phyloP scores from a whole-genome alignment of 1,140 invertebrate species.

The Philaenus spumarius region DNA sequence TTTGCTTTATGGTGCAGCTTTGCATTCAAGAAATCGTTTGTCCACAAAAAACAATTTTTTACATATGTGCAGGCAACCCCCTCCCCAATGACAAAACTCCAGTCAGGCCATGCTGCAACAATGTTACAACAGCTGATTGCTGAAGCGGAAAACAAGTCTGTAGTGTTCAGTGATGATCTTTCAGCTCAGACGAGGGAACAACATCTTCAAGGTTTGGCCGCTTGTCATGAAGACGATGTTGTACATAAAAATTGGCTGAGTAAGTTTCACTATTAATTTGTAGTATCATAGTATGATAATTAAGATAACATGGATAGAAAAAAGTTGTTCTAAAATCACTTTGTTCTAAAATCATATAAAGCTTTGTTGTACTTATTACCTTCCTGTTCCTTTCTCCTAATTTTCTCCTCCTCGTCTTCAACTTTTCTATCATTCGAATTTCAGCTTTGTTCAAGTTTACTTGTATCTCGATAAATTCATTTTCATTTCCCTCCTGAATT shows the following conservation, averaged over 20 bases:
- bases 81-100: slow-evolving; percentile 49
- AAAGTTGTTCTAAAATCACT: too few relatives aligned
- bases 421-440: too few relatives aligned
- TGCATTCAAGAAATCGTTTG: neutral
- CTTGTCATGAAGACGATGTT: slow-evolving; percentile 83
- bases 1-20: too few relatives aligned
- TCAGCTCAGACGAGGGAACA: slow-evolving; percentile 64
- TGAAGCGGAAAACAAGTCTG: slow-evolving; percentile 89
- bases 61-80: slow-evolving; percentile 43
- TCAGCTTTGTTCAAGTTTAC: too few relatives aligned
- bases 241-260: slow-evolving; percentile 90
- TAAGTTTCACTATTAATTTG: slow-evolving; percentile 41
- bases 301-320: too few relatives aligned
- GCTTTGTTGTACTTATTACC: too few relatives aligned
- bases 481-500: too few relatives aligned
- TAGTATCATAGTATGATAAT: too few relatives aligned
- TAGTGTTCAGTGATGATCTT: slow-evolving; percentile 86
- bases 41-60: slow-evolving; percentile 12
- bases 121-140: slow-evolving; percentile 90
- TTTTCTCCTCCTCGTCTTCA: too few relatives aligned
- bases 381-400: too few relatives aligned
- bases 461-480: too few relatives aligned
- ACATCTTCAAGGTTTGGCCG: slow-evolving; percentile 75
- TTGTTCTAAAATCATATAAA: too few relatives aligned
- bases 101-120: slow-evolving; percentile 59